Base-by-base conservation (phyloP, 2,888 invertebrate species). In the Thymelicus acteon region DNA sequence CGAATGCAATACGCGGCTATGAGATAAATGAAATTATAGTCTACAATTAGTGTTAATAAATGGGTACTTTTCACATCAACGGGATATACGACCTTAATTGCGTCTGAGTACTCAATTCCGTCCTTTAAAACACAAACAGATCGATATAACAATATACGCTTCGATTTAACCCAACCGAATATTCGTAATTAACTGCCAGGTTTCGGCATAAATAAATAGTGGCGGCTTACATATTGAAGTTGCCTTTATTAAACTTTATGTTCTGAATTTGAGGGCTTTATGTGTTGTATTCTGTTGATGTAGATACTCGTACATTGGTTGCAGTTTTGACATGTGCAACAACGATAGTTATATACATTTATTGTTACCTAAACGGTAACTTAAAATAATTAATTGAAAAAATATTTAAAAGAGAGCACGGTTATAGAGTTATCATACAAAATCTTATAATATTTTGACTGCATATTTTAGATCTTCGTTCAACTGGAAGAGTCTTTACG, bases 401-500 rank as follows among this genome's bases (percentile, higher is more conserved):
- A 12, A 12, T 44, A 12, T 44, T 44, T 44, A 10, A 12, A 10
- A 19, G 15, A 52, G 15, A 19, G 5, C 7, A 19, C 15, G 49
- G 15, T 52, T 15, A 19, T 52, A 0, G 15, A 49, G 7, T 7
- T 3, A 52, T 44, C 44, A 15, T 49, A 49, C 19, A 52, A 52
- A 19, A 52, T 49, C 15, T 52, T 31, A 31, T 24, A 24, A 12
- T 31, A 57, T 8, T 57, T 57, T 31, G 13, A 37, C 13, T 57
- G 6, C 13, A 40, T 44, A 65, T 65, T 54, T 68, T 61, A 62
- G n/a, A 58, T 44, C 15, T 57, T 15, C 69, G 52, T 69, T 63
- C 57, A 69, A 69, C 62, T 63, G 63, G 48, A 75, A 75, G 72
- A 73, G 72, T 75, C 70, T 75, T 75, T 75, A 75, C 72, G 72